Conservation (phyloP, 1,140 invertebrate genomes). For the Pectinophora gossypiella region DNA sequence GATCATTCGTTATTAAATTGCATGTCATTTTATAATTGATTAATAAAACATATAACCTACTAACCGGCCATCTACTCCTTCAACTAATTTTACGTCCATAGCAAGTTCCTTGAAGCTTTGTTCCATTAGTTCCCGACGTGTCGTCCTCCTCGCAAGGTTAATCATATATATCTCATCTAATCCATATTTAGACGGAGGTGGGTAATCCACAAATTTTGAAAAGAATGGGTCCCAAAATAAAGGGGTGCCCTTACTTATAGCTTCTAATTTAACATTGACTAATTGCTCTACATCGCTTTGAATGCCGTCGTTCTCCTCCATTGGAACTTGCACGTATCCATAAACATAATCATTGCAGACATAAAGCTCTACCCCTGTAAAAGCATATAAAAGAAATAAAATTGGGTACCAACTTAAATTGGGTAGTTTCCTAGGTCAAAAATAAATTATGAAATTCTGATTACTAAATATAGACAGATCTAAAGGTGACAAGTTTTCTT, state of each 20-base stretch:
- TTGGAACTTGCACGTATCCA: slow-evolving; percentile 88
- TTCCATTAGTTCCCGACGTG: slow-evolving; percentile 87
- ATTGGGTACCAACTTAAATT: no score
- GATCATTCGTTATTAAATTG: no score
- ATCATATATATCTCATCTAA: slow-evolving; percentile 93
- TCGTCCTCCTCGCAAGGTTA: slow-evolving; percentile 88
- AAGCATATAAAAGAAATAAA: slow-evolving; percentile 4
- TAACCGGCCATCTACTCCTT: slow-evolving; percentile 94
- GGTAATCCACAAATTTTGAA: slow-evolving; percentile 71
- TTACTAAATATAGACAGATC: no score
- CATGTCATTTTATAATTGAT: no score
- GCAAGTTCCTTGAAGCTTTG: slow-evolving; percentile 87
- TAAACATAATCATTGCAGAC: not conserved
- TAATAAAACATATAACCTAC: slow-evolving; percentile 13
- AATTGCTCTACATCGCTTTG: slow-evolving; percentile 83
- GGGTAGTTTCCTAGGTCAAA: no score
- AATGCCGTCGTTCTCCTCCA: slow-evolving; percentile 82
- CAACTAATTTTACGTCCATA: slow-evolving; percentile 82
- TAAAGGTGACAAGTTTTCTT: no score
- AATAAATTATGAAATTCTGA: no score
- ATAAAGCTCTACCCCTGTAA: slow-evolving; percentile 12
- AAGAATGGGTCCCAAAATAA: slow-evolving; percentile 57
- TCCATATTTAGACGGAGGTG: slow-evolving; percentile 77
- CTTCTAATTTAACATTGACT: slow-evolving; percentile 83
- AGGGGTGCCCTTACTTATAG: slow-evolving; percentile 40